Percentiles rank a stretch among this genome's conserved stretches.
phyloP scores from a whole-genome alignment of 2,888 invertebrate genomes.

The Allophyes oxyacanthae region DNA sequence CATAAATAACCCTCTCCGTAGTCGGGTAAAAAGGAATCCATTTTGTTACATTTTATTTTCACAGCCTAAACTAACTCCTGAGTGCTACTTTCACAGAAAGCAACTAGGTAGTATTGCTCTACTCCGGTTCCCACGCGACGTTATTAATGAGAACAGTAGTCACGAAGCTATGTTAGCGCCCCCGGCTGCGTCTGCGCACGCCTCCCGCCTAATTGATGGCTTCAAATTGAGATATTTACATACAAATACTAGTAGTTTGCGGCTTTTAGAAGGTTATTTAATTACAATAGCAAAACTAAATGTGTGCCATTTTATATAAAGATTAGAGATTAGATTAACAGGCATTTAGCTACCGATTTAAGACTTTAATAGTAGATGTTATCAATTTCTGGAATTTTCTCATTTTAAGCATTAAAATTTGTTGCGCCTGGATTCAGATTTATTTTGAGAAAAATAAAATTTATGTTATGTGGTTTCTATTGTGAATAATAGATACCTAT shows the following conservation, averaged over 20 bases:
- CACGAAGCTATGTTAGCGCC: constrained; percentile 55
- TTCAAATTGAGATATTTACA: constrained; percentile 56
- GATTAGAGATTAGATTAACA: constrained; percentile 3
- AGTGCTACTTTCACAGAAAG: constrained; percentile 34
- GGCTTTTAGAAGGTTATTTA: constrained; percentile 32
- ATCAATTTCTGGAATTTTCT: no score
- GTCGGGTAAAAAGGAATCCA: no score
- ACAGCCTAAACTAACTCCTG: not conserved
- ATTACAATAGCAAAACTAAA: constrained; percentile 12
- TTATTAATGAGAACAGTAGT: constrained; percentile 62
- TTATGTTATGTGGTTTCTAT: no score
- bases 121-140: constrained; percentile 62
- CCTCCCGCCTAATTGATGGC: constrained; percentile 54
- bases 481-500: no score
- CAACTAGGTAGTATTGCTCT: constrained; percentile 23
- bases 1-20: not conserved
- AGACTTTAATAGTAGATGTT: no score
- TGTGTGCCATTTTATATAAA: constrained; percentile 3
- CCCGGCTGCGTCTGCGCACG: constrained; percentile 47
- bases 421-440: no score
- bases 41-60: not conserved
- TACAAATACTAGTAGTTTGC: constrained; percentile 44
- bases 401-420: no score
- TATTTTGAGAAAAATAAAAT: no score
- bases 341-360: no score